Evolutionary conservation across 2,888 invertebrate genomes (phyloP).

Genomic region (Agrotis puta): DNA sequence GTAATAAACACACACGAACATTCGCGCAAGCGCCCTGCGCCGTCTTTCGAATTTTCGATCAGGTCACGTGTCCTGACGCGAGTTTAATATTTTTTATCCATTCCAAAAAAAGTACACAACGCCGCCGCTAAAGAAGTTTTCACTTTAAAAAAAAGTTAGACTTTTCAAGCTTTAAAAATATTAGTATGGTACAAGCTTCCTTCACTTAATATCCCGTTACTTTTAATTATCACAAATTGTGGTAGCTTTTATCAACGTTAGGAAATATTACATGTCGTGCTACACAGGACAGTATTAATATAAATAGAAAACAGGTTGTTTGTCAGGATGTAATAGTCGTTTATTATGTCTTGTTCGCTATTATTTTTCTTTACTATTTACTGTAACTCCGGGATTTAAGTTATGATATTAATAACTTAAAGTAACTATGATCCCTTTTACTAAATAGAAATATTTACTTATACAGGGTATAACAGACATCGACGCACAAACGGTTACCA

Average conservation of each 20-base stretch:
- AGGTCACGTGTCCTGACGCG: no score
- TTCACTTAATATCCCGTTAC: slow-evolving; percentile 2
- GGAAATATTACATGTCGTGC: neutral
- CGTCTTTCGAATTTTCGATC: no score
- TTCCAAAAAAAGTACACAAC: no score
- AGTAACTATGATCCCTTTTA: neutral
- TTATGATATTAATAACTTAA: neutral
- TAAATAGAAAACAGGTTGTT: slow-evolving; percentile 8
- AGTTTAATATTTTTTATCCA: no score
- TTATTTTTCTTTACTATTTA: neutral
- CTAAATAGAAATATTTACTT: neutral
- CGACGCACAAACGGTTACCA: no score
- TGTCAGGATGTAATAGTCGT: neutral
- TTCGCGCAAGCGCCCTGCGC: no score
- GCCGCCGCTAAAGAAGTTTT: no score
- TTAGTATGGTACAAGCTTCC: neutral
- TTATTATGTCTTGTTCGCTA: neutral
- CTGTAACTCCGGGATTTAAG: neutral
- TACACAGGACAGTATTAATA: slow-evolving; percentile 4
- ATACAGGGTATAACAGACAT: no score
- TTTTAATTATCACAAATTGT: neutral
- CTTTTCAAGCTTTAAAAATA: neutral
- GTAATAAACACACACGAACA: no score
- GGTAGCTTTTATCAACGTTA: neutral
- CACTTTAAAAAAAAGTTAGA: no score